These are phyloP conservation scores for Holothuria leucospilota DNA, from an alignment of 53 echinoderm and acorn worm genomes.

Conservation along the genomic window DNA sequence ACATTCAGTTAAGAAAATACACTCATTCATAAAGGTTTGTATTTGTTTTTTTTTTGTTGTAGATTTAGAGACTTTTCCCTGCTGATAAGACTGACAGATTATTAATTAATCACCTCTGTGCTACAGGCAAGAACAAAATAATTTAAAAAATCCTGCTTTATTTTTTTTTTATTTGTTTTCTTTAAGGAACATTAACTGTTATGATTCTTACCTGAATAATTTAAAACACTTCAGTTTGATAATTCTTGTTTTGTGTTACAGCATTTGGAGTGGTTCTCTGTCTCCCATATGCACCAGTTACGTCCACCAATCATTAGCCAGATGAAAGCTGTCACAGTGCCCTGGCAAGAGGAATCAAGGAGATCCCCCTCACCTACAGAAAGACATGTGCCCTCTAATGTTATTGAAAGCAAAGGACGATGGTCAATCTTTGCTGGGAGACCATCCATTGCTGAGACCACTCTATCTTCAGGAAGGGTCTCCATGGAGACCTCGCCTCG, in stretches of 20 bases:
- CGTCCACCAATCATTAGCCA: slow-evolving; percentile 36
- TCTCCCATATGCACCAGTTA: slow-evolving; percentile 79
- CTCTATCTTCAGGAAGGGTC: slow-evolving; percentile 65
- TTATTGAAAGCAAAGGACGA: slow-evolving; percentile 44
- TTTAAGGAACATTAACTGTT: too few relatives aligned
- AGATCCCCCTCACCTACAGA: background rate
- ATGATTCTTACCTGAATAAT: too few relatives aligned
- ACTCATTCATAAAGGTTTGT: slow-evolving; percentile 83
- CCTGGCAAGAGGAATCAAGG: slow-evolving; percentile 19
- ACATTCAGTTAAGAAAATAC: slow-evolving; percentile 88
- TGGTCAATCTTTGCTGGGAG: slow-evolving; percentile 82
- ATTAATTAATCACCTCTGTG: too few relatives aligned
- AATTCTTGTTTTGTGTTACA: background rate
- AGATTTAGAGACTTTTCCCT: too few relatives aligned
- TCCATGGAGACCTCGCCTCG: slow-evolving; percentile 60
- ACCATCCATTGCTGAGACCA: slow-evolving; percentile 54
- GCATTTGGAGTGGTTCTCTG: slow-evolving; percentile 89
- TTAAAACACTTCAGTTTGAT: too few relatives aligned
- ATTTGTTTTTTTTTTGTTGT: too few relatives aligned
- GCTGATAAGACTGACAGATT: too few relatives aligned
- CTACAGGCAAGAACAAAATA: too few relatives aligned
- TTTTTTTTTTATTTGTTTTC: too few relatives aligned
- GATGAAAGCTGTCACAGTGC: background rate
- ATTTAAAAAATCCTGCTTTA: too few relatives aligned
- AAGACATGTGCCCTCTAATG: background rate